Evolutionary conservation across 30 jellyfish, hydroid and myxozoan genomes (phyloP).

Genomic region (Aurelia aurita complex sp. Pacific): DNA sequence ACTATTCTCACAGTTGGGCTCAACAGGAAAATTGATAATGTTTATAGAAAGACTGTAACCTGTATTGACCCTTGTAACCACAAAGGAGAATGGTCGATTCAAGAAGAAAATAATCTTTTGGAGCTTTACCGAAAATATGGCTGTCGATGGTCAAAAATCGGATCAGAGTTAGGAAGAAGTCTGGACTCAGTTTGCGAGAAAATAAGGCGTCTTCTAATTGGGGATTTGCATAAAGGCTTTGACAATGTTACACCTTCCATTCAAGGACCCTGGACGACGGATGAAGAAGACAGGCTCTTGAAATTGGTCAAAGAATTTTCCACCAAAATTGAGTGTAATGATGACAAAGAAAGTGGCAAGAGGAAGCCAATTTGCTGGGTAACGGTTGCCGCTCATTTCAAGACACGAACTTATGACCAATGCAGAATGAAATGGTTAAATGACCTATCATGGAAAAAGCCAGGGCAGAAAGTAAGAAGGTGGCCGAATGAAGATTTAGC

Average conservation of each 20-base stretch:
- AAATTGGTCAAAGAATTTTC: background rate
- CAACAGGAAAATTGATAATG: conserved; percentile 25
- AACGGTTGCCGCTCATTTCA: conserved; percentile 5
- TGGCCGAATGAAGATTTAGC: conserved; percentile 17
- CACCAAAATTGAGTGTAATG: background rate
- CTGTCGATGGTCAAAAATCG: conserved; percentile 33
- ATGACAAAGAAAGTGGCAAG: background rate
- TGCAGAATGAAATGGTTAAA: conserved; percentile 33
- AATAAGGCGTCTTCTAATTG: background rate
- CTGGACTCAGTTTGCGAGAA: conserved; percentile 11
- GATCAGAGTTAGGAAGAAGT: conserved; percentile 51
- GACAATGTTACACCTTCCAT: too few species aligned
- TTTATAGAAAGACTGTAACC: conserved; percentile 12
- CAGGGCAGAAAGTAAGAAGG: background rate
- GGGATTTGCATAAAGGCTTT: too few species aligned
- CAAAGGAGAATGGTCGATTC: conserved; percentile 44
- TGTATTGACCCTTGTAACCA: conserved; percentile 19
- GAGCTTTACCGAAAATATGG: conserved; percentile 34
- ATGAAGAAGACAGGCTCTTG: background rate
- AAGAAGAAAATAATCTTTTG: conserved; percentile 16
- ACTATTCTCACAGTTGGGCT: conserved; percentile 30
- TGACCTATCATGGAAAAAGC: conserved; percentile 21
- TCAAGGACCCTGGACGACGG: background rate
- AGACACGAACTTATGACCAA: conserved; percentile 36
- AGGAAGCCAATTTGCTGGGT: conserved; percentile 19